phyloP scores from a whole-genome alignment of 2,797 vertebrate species.

The Pipistrellus kuhlii region DNA sequence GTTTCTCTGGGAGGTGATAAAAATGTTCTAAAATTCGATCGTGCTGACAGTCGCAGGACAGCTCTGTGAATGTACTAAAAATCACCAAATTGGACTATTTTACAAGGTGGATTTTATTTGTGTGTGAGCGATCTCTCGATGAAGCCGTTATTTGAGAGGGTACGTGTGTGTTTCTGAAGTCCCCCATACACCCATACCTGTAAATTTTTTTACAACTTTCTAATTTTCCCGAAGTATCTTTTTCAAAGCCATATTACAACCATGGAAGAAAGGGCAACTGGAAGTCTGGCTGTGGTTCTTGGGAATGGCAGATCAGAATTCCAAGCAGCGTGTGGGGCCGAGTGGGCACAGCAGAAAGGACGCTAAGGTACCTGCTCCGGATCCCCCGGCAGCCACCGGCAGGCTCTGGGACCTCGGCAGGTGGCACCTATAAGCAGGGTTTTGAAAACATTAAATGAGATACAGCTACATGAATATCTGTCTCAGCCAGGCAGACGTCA shows the following conservation, averaged over 20 bases:
- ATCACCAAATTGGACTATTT: not conserved
- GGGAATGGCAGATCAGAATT: not conserved
- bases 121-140: not conserved
- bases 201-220: conserved; percentile 23
- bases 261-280: not conserved
- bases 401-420: not conserved
- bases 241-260: not conserved
- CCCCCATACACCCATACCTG: not conserved
- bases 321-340: not conserved
- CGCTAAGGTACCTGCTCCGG: not conserved
- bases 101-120: not conserved
- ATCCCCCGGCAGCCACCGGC: not conserved
- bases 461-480: not conserved
- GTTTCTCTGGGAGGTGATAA: not conserved
- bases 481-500: not conserved
- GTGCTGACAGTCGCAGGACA: not conserved
- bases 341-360: not conserved
- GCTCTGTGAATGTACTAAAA: not conserved
- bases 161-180: not conserved
- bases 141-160: not conserved
- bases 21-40: conserved; percentile 30
- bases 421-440: not conserved
- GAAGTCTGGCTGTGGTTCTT: not conserved
- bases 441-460: not conserved
- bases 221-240: conserved; percentile 19